Base-by-base conservation (phyloP, 2,797 vertebrate species). In the Hippocampus kuda region DNA sequence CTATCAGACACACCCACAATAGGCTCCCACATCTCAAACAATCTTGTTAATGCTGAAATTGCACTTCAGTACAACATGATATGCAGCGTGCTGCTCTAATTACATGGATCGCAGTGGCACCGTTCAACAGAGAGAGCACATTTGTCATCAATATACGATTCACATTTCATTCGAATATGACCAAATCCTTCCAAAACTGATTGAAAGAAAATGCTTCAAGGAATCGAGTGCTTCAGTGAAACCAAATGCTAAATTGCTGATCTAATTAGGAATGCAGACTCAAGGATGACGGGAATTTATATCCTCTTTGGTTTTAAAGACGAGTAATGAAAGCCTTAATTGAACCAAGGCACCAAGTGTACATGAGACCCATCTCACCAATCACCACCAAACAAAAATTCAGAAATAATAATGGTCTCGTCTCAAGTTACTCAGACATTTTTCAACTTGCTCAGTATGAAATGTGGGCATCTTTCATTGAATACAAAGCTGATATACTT, bases 1-100 rank as follows among this genome's bases (percentile, higher is more conserved):
- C 77, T 49, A 71, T 75, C 72, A 73, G 73, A 75, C 54, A 65
- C 63, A 68, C 67, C n/a, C 46, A 70, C 49, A n/a, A 53, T 64
- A 51, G 72, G 70, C 76, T 66, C 59, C 6, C 26, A 53, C 34
- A 53, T 54, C 48, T 12, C 16, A 46, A 65, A 65, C 42, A 65
- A 64, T 65, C 44, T 42, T 30, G 63, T 48, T 65, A 46, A 46
- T 24, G 42, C 63, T 15, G 42, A 26, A 9, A 46, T 60, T 60
- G 27, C n/a, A 26, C 61, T 41, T 63, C 42, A 48, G n/a, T 15
- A 24, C 41, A 41, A 24, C 18, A 42, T 44, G 61, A 57, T 26
- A 57, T 26, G 54, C 22, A 12, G 10, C n/a, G 41, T 27, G 15
- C 24, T 65, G 22, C n/a, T 48, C 44, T 24, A 48, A 48, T 48